Base-by-base conservation (phyloP, 2,888 invertebrate species). In the Pachliopta kotzebuea region DNA sequence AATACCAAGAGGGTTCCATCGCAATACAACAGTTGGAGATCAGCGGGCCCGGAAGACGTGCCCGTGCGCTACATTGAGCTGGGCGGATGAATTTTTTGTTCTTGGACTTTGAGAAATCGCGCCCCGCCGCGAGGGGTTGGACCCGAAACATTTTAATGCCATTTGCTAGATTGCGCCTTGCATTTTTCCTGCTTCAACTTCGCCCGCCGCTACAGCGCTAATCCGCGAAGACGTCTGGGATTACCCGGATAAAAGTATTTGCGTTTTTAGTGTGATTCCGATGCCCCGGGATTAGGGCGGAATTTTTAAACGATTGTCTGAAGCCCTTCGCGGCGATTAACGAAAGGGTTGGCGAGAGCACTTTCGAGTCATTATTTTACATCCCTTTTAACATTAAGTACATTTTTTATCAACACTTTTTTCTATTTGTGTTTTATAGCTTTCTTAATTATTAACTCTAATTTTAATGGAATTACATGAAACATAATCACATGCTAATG, bases 131-230 rank as follows among this genome's bases (percentile, higher is more conserved):
- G 88, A 89, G 90, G 90, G 90, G 88, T 89, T 84, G 83, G 74
- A 78, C 79, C 85, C 83, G 24, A 86, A 91, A 91, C 92, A 90
- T 89, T 91, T 92, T 92, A 92, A 92, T 92, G 86, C 92, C 90
- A 92, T 92, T 90, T 91, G 86, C 86, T 88, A 92, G 90, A 92
- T 92, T 92, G 89, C 88, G 85, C 84, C 88, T 88, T 90, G 90
- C 88, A 90, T 90, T 90, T 90, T 90, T 90, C 84, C 82, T 73
- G 77, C 79, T 78, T 79, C 79, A 59, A 63, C 63, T 59, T 55
- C 45, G 17, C 58, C 75, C 75, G 75, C 78, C 80, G 81, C 80
- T 80, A 83, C 84, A 83, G 83, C 75, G 90, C 81, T 91, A 91
- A 90, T 90, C 91, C 88, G 89, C 87, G 87, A 90, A 89, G 88